Percentiles rank a stretch among this genome's conserved stretches.
These are phyloP conservation scores for Rhimphoctona megacephalus DNA, from an alignment of 2,888 invertebrate species.

Conservation along the genomic window DNA sequence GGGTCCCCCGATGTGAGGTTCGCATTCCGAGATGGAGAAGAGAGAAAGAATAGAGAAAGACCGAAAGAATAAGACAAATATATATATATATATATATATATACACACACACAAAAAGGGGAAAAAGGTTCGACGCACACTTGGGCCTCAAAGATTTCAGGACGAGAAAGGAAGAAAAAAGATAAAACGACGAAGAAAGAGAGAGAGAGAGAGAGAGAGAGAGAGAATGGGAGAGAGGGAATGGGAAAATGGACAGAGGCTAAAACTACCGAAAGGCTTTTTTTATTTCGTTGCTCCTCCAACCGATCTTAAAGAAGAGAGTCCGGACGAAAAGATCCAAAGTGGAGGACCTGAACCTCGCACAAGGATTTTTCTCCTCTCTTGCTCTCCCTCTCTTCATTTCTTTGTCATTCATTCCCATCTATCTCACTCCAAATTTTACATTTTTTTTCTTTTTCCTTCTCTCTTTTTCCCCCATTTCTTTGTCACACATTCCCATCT, in stretches of 20 bases:
- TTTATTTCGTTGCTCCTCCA: slow-evolving; percentile 51
- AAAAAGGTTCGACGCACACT: slow-evolving; percentile 14
- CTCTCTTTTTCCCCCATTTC: slow-evolving; percentile 18
- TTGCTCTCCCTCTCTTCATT: slow-evolving; percentile 16
- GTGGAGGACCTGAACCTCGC: slow-evolving; percentile 41
- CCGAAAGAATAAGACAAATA: slow-evolving; percentile 5
- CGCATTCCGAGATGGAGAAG: slow-evolving; percentile 66
- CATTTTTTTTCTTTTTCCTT: slow-evolving; percentile 4
- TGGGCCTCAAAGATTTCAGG: slow-evolving; percentile 21
- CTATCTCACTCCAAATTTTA: slow-evolving; percentile 10
- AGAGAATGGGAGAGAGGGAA: slow-evolving; percentile 21
- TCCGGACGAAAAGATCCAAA: slow-evolving; percentile 61
- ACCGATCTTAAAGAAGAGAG: slow-evolving; percentile 50
- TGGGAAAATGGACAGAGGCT: slow-evolving; percentile 25
- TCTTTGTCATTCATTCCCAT: background rate
- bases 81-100: background rate
- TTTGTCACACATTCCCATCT: slow-evolving; percentile 4
- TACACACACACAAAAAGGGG: background rate
- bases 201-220: slow-evolving; percentile 15
- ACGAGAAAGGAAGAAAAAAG: slow-evolving; percentile 46
- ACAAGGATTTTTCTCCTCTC: slow-evolving; percentile 38
- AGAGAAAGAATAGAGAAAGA: slow-evolving; percentile 43
- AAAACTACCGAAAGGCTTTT: slow-evolving; percentile 47
- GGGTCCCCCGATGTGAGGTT: slow-evolving; percentile 58
- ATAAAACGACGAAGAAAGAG: slow-evolving; percentile 12